Percentiles rank a stretch among this genome's conserved stretches.
These are phyloP conservation scores for Perca schrenkii DNA, from an alignment of 2,113 vertebrate genomes.

Conservation along the genomic window DNA sequence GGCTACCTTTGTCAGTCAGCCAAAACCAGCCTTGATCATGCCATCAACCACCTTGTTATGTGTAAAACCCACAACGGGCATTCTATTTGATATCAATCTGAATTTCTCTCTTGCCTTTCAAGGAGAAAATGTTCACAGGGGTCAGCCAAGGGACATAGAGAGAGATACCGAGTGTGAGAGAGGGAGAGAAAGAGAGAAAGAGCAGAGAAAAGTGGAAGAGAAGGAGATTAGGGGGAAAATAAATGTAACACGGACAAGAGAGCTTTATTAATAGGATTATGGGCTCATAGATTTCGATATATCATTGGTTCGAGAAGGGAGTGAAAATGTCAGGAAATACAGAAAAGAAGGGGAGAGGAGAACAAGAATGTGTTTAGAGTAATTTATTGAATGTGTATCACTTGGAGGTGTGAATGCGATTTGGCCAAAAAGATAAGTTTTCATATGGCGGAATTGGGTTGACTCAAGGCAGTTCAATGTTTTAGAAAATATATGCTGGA, in stretches of 20 bases:
- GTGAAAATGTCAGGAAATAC: constrained; percentile 76
- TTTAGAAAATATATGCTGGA: constrained; percentile 24
- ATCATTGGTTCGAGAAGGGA: constrained; percentile 81
- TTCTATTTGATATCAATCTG: constrained; percentile 85
- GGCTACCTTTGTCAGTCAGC: constrained; percentile 71
- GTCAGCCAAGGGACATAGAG: constrained; percentile 90
- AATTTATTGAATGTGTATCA: constrained; percentile 75
- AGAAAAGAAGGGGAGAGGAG: constrained; percentile 62
- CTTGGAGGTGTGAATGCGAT: constrained; percentile 44
- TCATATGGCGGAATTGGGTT: constrained; percentile 9
- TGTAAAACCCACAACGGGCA: constrained; percentile 77
- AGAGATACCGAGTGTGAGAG: constrained; percentile 80
- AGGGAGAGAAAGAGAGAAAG: constrained; percentile 63
- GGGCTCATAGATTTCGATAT: constrained; percentile 86
- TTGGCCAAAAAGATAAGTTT: constrained; percentile 55
- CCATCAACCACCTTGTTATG: constrained; percentile 79
- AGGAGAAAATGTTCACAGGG: constrained; percentile 85
- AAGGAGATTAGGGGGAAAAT: constrained; percentile 90
- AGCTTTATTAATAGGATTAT: constrained; percentile 94
- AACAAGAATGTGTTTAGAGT: constrained; percentile 69
- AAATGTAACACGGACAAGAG: constrained; percentile 90
- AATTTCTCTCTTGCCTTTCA: constrained; percentile 78
- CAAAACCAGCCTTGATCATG: constrained; percentile 79
- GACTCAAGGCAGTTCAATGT: constrained; percentile 11
- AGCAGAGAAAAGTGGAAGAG: constrained; percentile 73